phyloP scores from a whole-genome alignment of 2,113 vertebrate species.

The Gymnocephalus cernua region DNA sequence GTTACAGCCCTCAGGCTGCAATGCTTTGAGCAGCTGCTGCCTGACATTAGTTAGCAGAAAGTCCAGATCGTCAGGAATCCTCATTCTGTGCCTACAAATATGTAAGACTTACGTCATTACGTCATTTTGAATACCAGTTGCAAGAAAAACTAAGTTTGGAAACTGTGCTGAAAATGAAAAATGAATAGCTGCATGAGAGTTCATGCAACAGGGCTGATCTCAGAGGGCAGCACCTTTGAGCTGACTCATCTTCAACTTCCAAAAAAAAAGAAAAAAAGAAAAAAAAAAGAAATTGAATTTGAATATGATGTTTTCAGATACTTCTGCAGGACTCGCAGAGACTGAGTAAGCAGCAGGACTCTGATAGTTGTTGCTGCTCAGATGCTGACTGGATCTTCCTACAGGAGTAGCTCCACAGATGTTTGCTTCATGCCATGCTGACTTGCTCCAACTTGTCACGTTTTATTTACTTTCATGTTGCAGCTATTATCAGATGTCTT shows the following conservation, averaged over 20 bases:
- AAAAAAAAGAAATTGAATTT: neutral
- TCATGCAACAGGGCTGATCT: neutral
- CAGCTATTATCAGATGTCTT: slow-evolving; percentile 13
- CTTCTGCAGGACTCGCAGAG: neutral
- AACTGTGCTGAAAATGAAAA: slow-evolving; percentile 18
- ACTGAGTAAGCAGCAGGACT: neutral
- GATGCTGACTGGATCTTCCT: neutral
- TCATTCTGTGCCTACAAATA: neutral
- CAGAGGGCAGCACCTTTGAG: neutral
- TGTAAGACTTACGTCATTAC: neutral
- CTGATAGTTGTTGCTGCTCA: neutral
- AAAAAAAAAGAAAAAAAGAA: neutral
- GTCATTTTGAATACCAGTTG: neutral
- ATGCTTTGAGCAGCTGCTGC: neutral
- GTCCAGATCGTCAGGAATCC: neutral
- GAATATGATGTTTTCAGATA: neutral
- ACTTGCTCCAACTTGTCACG: neutral
- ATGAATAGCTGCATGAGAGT: slow-evolving; percentile 3
- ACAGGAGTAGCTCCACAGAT: slow-evolving; percentile 5
- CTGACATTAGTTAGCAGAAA: neutral
- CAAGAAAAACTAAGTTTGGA: neutral
- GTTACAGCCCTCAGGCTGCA: neutral
- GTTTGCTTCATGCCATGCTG: neutral
- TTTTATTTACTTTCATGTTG: slow-evolving; percentile 22
- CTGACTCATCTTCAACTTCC: neutral